Evolutionary conservation across 1,140 invertebrate genomes (phyloP).

Genomic region (Macrobrachium rosenbergii): DNA sequence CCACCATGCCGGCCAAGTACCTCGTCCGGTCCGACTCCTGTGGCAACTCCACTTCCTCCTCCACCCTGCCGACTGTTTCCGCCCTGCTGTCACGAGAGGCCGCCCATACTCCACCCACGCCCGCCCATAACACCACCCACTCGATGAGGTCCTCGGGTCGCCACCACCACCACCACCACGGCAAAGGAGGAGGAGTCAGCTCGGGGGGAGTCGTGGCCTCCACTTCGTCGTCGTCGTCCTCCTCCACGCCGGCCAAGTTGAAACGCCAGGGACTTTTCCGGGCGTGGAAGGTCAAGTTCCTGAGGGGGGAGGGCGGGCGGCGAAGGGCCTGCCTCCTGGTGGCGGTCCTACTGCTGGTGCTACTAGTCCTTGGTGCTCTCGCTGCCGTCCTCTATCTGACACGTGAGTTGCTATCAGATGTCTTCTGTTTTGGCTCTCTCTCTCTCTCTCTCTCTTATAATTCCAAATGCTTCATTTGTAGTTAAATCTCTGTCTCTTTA

Average conservation of each 20-base stretch:
- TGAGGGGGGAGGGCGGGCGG: conserved; percentile 58
- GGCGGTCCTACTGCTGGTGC: conserved; percentile 51
- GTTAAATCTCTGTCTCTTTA: background rate
- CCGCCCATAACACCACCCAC: conserved; percentile 50
- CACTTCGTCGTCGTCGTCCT: background rate
- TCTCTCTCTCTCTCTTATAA: background rate
- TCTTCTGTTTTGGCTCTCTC: background rate
- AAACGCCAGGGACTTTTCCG: conserved; percentile 62
- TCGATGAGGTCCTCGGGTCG: conserved; percentile 50
- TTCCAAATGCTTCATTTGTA: background rate
- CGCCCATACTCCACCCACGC: conserved; percentile 53
- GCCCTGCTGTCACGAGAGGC: conserved; percentile 61
- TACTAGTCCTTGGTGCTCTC: conserved; percentile 63
- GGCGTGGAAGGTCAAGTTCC: conserved; percentile 65
- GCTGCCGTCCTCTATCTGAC: conserved; percentile 62
- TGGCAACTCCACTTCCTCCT: conserved; percentile 64
- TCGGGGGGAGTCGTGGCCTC: too few relatives aligned
- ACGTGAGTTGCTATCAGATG: conserved; percentile 44
- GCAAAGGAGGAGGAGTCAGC: conserved; percentile 7
- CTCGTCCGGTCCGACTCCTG: conserved; percentile 62
- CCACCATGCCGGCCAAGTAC: conserved; percentile 58
- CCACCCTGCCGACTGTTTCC: conserved; percentile 65
- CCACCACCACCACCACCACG: background rate
- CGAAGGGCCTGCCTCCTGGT: conserved; percentile 52
- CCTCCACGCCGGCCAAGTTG: conserved; percentile 63